phyloP scores from a whole-genome alignment of 2,797 vertebrate species.

The Fundulus diaphanus region DNA sequence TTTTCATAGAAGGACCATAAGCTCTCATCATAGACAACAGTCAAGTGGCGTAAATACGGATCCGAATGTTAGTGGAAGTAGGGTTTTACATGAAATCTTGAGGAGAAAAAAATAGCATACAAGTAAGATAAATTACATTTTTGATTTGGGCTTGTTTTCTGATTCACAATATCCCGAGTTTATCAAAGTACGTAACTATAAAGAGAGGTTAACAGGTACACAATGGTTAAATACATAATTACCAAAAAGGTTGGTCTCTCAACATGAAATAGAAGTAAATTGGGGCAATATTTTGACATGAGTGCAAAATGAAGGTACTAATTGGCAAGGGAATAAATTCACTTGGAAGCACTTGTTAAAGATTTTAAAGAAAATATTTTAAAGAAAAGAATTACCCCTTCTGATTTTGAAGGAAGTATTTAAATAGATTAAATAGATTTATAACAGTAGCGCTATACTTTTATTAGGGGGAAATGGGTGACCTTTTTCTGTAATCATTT shows the following conservation, averaged over 20 bases:
- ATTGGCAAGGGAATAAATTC: not conserved
- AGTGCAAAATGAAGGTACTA: not conserved
- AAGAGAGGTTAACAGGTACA: not conserved
- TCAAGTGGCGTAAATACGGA: not conserved
- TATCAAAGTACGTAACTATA: not conserved
- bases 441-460: not conserved
- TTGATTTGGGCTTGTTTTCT: not conserved
- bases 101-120: not conserved
- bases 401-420: not conserved
- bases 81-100: not conserved
- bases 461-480: not conserved
- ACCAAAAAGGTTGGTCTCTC: not conserved
- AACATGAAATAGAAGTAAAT: not conserved
- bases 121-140: not conserved
- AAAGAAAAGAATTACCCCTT: not conserved
- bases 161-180: not conserved
- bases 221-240: not conserved
- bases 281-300: not conserved
- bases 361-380: no score
- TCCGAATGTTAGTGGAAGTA: not conserved
- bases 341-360: not conserved
- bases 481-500: constrained; percentile 1
- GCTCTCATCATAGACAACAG: not conserved
- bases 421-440: not conserved
- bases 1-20: not conserved